Evolutionary conservation across 2,797 vertebrate genomes (phyloP), one percentile per base, ranked within the genome.

Genomic region (Threskiornis aethiopicus): DNA sequence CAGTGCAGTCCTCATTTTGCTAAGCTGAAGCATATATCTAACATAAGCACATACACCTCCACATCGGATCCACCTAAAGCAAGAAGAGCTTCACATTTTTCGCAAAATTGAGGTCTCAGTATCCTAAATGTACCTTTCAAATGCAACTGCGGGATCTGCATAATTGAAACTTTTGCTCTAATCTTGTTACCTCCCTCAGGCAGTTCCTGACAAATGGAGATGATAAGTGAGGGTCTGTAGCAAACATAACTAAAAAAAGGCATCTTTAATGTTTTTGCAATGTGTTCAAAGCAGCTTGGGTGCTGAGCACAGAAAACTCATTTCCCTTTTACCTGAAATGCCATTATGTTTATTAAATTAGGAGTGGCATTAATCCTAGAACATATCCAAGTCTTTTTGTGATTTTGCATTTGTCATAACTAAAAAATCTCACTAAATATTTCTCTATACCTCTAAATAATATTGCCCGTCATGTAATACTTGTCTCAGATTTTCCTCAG

Each of bases 261-360:
- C n/a, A 17, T 88, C 54, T 84, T 84, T 58, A 66, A 22, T 82
- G 57, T 65, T 88, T 91, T 90, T 72, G 39, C 47, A 51, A 4
- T 70, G 29, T 86, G 33, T 90, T 92, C 79, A 93, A 91, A 94
- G 46, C 42, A 76, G 66, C 67, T 76, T 82, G 55, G 62, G 33
- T 62, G 16, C 46, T 39, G 59, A 94, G 39, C 71, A 64, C 75
- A 75, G 54, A 81, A 57, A 90, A 61, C 39, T 90, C 4, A 67
- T 90, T 92, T 81, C 44, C 69, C 35, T 93, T 96, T 96, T 61
- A 87, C 82, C 69, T 93, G 52, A 92, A 95, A 92, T 91, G 65
- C 35, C 52, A 37, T 86, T 86, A 57, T 47, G 16, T 78, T 89
- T 95, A 65, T 85, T 80, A 65, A 87, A 62, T 80, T 49, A 55